Evolutionary conservation across 2,797 vertebrate genomes (phyloP), one percentile per base, ranked within the genome.

Genomic region (Clarias fuscus): DNA sequence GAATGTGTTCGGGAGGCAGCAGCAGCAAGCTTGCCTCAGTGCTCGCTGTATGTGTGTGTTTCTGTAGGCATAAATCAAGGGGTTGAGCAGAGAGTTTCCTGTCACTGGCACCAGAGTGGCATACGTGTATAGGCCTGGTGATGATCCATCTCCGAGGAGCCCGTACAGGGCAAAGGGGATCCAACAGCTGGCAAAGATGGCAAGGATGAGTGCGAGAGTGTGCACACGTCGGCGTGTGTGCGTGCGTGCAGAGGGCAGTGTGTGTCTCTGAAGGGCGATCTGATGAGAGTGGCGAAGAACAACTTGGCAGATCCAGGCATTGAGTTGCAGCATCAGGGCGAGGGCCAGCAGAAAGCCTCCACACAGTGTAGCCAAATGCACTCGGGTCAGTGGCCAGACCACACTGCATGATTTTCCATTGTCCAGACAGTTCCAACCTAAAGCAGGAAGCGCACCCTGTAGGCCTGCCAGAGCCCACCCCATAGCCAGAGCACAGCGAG

Each of bases 31-130:
- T 3, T 97, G 93, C 91, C 97, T 94, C 87, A 99, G 94, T 86
- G 97, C 97, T 81, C 95, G 97, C 92, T 97, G 97, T 89, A 99
- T 97, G 85, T 99, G 97, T 89, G 96, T 97, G 94, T 98, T 97
- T 88, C 98, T 94, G 93, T 98, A 97, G 90, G 97, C 97, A 59
- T 98, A 99, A 88, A 99, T 97, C 71, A 98, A 87, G 0, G 98
- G 98, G 90, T 99, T 99, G 87, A 99, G 94, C 94, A 98, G 92
- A 58, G 97, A 98, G 93, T 96, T 96, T 75, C 96, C 97, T 7
- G 97, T 96, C n/a, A 98, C 97, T 0, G 98, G 97, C 72, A 98
- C 96, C 90, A 99, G 84, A 1, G 97, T 97, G 92, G 92, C 93
- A 68, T 98, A 97, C 84, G 97, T 97, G 92, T 97, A 98, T 82